Evolutionary conservation across 2,888 invertebrate species (phyloP).

Genomic region (Ceraclea dissimilis): DNA sequence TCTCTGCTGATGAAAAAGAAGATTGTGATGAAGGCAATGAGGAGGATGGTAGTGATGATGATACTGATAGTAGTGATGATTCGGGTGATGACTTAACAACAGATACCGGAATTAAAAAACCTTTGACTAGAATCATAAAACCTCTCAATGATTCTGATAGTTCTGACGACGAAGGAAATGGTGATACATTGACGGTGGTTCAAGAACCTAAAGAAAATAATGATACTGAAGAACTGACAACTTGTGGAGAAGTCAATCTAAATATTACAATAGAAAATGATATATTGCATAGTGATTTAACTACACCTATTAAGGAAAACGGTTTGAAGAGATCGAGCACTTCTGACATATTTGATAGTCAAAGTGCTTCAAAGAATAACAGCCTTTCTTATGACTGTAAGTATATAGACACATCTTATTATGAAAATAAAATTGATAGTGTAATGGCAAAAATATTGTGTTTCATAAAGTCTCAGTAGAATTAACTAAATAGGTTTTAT

Average conservation of each 20-base stretch:
- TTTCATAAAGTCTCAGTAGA: too few species aligned
- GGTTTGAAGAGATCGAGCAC: conserved; percentile 8
- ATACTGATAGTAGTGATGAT: conserved; percentile 27
- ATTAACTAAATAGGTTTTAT: too few species aligned
- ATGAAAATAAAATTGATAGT: too few species aligned
- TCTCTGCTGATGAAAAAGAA: conserved; percentile 34
- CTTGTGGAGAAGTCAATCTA: neutral
- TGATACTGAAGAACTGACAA: neutral
- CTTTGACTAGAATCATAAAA: conserved; percentile 16
- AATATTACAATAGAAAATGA: neutral
- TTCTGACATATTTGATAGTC: conserved; percentile 20
- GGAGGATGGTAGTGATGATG: conserved; percentile 36
- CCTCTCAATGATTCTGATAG: conserved; percentile 18
- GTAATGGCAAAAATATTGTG: too few species aligned
- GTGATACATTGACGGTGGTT: neutral
- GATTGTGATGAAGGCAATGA: conserved; percentile 34
- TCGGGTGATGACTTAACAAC: conserved; percentile 26
- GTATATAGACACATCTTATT: too few species aligned
- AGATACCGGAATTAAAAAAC: conserved; percentile 9
- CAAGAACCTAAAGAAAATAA: neutral
- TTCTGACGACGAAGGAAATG: conserved; percentile 19
- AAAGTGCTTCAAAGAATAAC: conserved; percentile 14
- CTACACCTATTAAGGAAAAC: conserved; percentile 13
- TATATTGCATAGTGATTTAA: neutral
- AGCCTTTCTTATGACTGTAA: conserved; percentile 21